A percentile compares a stretch with the other conserved stretches of the same genome.
phyloP scores from a whole-genome alignment of 2,797 vertebrate genomes.

The Percopsis omiscomaycus region DNA sequence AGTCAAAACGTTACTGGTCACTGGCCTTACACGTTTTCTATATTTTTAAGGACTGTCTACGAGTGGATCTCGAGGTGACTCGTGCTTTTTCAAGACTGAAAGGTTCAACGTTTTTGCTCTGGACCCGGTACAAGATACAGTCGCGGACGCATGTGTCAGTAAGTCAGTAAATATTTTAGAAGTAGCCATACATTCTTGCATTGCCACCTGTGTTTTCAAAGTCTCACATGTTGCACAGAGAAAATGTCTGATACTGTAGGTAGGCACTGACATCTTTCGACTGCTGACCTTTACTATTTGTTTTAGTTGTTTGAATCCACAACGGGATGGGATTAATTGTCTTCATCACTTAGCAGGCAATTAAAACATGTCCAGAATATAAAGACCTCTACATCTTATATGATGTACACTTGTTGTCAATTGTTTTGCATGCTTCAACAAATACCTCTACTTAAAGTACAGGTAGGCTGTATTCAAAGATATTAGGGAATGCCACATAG shows the following conservation, averaged over 20 bases:
- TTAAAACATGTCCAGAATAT: no score
- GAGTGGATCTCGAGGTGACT: constrained; percentile 53
- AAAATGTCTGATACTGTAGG: no score
- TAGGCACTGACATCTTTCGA: no score
- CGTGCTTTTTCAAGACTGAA: constrained; percentile 47
- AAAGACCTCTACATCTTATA: not conserved
- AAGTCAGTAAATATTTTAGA: constrained; percentile 62
- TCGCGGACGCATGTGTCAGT: constrained; percentile 64
- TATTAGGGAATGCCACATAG: constrained; percentile 41
- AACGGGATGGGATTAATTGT: not conserved
- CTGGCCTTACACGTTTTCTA: constrained; percentile 27
- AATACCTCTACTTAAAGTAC: not conserved
- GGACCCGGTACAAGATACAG: constrained; percentile 55
- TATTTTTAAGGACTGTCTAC: constrained; percentile 50
- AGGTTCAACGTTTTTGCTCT: constrained; percentile 53
- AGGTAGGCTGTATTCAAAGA: constrained; percentile 50
- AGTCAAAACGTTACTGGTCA: not conserved
- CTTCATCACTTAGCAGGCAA: not conserved
- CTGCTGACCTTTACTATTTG: constrained; percentile 15
- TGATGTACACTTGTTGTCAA: not conserved
- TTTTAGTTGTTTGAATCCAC: constrained; percentile 22
- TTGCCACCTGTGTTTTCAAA: constrained; percentile 52
- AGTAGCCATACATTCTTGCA: no score
- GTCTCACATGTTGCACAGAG: constrained; percentile 47
- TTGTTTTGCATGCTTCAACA: not conserved